Conservation (phyloP, 1,140 invertebrate genomes). For the Mycetomoellerius zeteki region DNA sequence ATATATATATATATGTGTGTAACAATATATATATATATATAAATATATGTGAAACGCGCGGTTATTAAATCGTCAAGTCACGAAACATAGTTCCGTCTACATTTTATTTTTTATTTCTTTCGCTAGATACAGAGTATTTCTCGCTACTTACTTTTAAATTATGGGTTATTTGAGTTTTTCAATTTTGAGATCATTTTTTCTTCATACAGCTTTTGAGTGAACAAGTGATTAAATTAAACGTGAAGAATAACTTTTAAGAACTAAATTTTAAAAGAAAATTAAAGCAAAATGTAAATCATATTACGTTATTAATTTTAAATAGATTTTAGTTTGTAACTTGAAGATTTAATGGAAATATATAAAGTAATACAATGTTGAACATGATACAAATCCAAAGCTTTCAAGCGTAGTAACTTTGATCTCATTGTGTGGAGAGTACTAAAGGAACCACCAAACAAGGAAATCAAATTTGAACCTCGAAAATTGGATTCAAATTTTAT, state of each 20-base stretch:
- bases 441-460: too few relatives aligned
- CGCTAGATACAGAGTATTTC: neutral
- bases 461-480: too few relatives aligned
- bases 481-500: too few relatives aligned
- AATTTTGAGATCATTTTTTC: neutral
- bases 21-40: neutral
- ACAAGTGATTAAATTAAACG: constrained; percentile 15
- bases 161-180: neutral
- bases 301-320: neutral
- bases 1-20: neutral
- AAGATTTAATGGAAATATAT: neutral
- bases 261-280: neutral
- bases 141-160: neutral
- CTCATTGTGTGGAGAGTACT: too few relatives aligned
- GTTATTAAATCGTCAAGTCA: constrained; percentile 28
- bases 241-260: neutral
- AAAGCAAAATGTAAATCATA: neutral
- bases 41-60: neutral
- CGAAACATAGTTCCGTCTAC: neutral
- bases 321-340: neutral
- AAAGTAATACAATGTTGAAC: too few relatives aligned
- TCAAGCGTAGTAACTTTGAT: too few relatives aligned
- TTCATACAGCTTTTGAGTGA: neutral
- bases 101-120: constrained; percentile 4
- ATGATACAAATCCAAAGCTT: too few relatives aligned